Evolutionary conservation across 2,888 invertebrate genomes (phyloP).

Genomic region (Ectemnius lituratus): DNA sequence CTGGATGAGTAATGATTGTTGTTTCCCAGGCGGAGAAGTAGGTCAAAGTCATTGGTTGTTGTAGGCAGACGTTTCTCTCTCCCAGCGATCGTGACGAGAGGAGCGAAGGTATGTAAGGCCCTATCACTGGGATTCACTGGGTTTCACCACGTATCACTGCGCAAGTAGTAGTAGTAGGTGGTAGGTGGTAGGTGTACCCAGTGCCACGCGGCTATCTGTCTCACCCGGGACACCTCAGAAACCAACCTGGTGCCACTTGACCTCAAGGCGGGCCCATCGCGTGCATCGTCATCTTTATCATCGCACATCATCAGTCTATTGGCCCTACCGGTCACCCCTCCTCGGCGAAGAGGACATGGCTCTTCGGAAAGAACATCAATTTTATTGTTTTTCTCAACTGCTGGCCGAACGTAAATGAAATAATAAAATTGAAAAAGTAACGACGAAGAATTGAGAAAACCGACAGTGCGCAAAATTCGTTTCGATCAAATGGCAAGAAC

Average conservation of each 20-base stretch:
- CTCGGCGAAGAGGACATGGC: slow-evolving; percentile 77
- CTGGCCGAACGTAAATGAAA: slow-evolving; percentile 64
- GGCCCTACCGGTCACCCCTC: slow-evolving; percentile 77
- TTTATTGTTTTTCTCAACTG: slow-evolving; percentile 68
- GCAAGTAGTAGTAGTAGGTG: slow-evolving; percentile 64
- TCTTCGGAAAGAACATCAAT: slow-evolving; percentile 79
- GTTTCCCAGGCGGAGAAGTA: slow-evolving; percentile 48
- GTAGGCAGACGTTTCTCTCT: slow-evolving; percentile 52
- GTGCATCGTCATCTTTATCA: slow-evolving; percentile 71
- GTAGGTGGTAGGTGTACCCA: slow-evolving; percentile 66
- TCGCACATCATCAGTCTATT: slow-evolving; percentile 75
- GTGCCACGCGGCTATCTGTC: slow-evolving; percentile 66
- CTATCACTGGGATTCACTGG: slow-evolving; percentile 66
- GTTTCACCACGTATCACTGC: slow-evolving; percentile 65
- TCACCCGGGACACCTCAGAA: slow-evolving; percentile 70
- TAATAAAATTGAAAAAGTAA: slow-evolving; percentile 66
- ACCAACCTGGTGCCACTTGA: slow-evolving; percentile 72
- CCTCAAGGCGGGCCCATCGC: slow-evolving; percentile 72
- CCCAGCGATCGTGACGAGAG: slow-evolving; percentile 61
- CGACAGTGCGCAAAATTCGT: slow-evolving; percentile 52
- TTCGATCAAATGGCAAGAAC: slow-evolving; percentile 62
- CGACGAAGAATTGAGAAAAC: slow-evolving; percentile 57
- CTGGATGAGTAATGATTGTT: slow-evolving; percentile 29
- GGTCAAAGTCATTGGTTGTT: slow-evolving; percentile 57
- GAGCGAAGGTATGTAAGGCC: slow-evolving; percentile 62